Percentiles rank a stretch among this genome's conserved stretches.
These are phyloP conservation scores for Limenitis camilla DNA, from an alignment of 2,888 invertebrate genomes.

Conservation along the genomic window DNA sequence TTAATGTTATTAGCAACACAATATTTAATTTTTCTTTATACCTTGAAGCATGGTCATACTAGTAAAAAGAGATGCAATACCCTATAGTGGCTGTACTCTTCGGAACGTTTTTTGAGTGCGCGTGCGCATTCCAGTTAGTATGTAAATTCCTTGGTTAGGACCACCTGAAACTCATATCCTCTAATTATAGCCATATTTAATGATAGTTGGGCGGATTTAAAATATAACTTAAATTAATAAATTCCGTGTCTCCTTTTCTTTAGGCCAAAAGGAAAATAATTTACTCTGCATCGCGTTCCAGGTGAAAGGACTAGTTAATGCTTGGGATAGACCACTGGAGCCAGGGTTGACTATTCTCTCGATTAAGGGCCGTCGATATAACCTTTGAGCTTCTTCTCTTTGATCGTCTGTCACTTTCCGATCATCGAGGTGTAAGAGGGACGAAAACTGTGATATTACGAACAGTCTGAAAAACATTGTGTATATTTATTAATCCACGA, in stretches of 20 bases:
- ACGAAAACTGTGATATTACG: constrained; percentile 82
- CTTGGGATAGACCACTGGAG: constrained; percentile 40
- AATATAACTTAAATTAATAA: constrained; percentile 27
- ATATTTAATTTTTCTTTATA: too few relatives aligned
- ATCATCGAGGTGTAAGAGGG: constrained; percentile 81
- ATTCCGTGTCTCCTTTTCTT: constrained; percentile 44
- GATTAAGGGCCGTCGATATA: constrained; percentile 77
- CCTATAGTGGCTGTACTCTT: too few relatives aligned
- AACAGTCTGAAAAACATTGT: constrained; percentile 74
- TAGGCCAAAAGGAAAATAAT: constrained; percentile 40
- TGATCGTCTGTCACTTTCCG: constrained; percentile 79
- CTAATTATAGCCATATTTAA: too few relatives aligned
- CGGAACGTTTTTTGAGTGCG: too few relatives aligned
- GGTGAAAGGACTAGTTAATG: constrained; percentile 45
- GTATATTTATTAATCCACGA: background rate
- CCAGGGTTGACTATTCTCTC: constrained; percentile 59
- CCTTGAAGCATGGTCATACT: too few relatives aligned
- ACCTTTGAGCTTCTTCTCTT: constrained; percentile 73
- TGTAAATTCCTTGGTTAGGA: too few relatives aligned
- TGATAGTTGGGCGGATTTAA: background rate
- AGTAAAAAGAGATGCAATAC: too few relatives aligned
- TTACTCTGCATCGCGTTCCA: constrained; percentile 51
- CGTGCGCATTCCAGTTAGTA: too few relatives aligned
- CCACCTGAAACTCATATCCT: too few relatives aligned
- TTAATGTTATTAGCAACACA: too few relatives aligned